A percentile compares a stretch with the other conserved stretches of the same genome.
Conservation (phyloP, 2,888 invertebrate species). For the Ypsolopha sequella region DNA sequence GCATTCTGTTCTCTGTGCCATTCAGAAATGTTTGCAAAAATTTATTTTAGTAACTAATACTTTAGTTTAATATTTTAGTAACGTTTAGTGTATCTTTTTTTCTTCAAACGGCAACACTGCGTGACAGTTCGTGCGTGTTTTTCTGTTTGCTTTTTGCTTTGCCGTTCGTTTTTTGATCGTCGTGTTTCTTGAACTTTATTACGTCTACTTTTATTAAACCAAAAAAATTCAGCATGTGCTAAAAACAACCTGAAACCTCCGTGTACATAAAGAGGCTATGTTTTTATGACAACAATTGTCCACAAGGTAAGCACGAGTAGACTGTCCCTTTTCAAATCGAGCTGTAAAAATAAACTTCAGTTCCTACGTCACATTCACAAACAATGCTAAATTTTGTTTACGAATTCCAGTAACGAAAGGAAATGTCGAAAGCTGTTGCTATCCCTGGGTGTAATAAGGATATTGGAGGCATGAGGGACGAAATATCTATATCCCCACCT, state of each 20-base stretch:
- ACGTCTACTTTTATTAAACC: not conserved
- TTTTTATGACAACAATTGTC: slow-evolving; percentile 41
- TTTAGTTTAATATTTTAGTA: too few species aligned
- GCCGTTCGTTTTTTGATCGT: not conserved
- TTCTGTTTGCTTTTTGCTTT: not conserved
- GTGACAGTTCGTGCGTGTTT: too few species aligned
- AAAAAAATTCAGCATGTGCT: slow-evolving; percentile 22
- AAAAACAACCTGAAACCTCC: slow-evolving; percentile 10
- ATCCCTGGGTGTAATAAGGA: slow-evolving; percentile 55
- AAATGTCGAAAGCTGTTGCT: slow-evolving; percentile 57
- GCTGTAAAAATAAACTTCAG: slow-evolving; percentile 47
- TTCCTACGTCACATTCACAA: slow-evolving; percentile 62
- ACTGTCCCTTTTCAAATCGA: slow-evolving; percentile 6
- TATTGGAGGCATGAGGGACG: slow-evolving; percentile 47
- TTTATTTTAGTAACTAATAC: too few species aligned
- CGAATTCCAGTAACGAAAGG: slow-evolving; percentile 38
- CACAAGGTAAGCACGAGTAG: slow-evolving; percentile 26
- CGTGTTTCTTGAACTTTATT: not conserved
- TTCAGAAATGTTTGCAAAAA: too few species aligned
- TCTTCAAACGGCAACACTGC: too few species aligned
- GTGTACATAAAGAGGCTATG: slow-evolving; percentile 25
- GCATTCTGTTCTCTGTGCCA: too few species aligned
- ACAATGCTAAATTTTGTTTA: slow-evolving; percentile 45
- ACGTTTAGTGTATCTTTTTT: too few species aligned
- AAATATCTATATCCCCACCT: slow-evolving; percentile 42